Evolutionary conservation across 2,113 vertebrate genomes (phyloP).

Genomic region (Plestiodon gilberti): DNA sequence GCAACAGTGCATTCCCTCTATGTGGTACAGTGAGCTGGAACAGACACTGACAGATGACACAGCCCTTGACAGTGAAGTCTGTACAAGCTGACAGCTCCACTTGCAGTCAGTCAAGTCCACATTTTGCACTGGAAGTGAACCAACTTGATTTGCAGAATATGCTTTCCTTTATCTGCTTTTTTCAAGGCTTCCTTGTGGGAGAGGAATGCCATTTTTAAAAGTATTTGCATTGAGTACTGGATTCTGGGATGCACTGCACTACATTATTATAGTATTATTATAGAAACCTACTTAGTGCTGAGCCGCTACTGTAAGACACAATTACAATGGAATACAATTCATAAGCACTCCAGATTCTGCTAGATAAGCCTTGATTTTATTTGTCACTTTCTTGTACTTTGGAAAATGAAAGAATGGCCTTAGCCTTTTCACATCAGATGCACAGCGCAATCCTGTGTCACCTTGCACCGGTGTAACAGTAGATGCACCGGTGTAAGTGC

Average conservation of each 20-base stretch:
- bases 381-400: neutral
- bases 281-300: neutral
- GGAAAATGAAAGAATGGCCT: neutral
- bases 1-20: conserved; percentile 86
- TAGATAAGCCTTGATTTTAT: accelerated
- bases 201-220: conserved; percentile 65
- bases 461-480: too few species aligned
- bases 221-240: conserved; percentile 58
- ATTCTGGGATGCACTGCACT: conserved; percentile 55
- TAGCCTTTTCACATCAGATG: neutral
- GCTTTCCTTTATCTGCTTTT: conserved; percentile 70
- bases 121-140: conserved; percentile 79
- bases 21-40: conserved; percentile 97
- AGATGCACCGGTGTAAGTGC: too few species aligned
- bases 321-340: neutral
- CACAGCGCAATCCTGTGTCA: too few species aligned
- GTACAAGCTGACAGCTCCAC: conserved; percentile 90
- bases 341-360: neutral
- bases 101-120: conserved; percentile 89
- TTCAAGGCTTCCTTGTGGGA: conserved; percentile 47
- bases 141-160: conserved; percentile 79
- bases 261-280: too few species aligned
- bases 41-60: conserved; percentile 95
- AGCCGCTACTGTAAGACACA: neutral
- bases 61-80: conserved; percentile 90